phyloP scores from a whole-genome alignment of 1,140 invertebrate species.

The Alviniconcha marisindica region DNA sequence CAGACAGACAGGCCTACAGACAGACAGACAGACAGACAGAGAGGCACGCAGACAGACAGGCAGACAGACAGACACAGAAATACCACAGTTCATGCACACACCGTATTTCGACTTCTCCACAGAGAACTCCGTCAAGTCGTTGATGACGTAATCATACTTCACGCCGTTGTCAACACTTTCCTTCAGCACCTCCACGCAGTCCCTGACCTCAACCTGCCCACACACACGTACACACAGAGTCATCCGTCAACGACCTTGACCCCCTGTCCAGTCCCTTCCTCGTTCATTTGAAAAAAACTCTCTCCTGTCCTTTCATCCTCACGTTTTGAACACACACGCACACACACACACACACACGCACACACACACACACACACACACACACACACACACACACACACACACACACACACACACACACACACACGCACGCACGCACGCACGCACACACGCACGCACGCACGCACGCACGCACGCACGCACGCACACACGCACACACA shows the following conservation, averaged over 20 bases:
- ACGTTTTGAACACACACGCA: neutral
- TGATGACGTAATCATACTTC: slow-evolving; percentile 94
- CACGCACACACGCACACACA: slow-evolving; percentile 5
- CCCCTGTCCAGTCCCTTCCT: no score
- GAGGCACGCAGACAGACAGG: neutral
- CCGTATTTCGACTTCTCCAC: slow-evolving; percentile 54
- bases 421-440: neutral
- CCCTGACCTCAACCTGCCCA: slow-evolving; percentile 90
- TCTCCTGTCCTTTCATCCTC: no score
- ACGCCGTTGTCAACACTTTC: slow-evolving; percentile 87
- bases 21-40: no score
- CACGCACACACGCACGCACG: neutral
- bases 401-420: neutral
- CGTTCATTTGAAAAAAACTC: no score
- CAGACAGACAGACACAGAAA: neutral
- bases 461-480: neutral
- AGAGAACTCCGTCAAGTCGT: slow-evolving; percentile 95
- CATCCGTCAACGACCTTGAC: no score
- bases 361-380: neutral
- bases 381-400: neutral
- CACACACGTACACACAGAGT: no score
- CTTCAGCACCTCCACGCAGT: slow-evolving; percentile 90
- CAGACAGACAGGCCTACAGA: no score
- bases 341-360: neutral
- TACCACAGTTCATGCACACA: neutral